Evolutionary conservation across 2,113 vertebrate genomes (phyloP).

Genomic region (Promerops cafer): DNA sequence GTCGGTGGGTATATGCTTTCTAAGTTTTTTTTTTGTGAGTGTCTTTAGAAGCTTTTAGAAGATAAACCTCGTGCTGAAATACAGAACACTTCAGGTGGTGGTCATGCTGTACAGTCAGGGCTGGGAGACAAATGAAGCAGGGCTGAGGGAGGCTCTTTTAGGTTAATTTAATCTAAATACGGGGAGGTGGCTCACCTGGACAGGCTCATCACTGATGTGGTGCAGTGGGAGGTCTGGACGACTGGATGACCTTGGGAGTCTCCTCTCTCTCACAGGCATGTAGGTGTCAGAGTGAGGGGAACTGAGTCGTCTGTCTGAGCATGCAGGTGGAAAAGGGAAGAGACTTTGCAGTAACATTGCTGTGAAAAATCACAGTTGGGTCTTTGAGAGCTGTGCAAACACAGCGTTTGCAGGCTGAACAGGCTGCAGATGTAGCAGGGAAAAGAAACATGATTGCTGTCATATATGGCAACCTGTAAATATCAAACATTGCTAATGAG

Average conservation of each 20-base stretch:
- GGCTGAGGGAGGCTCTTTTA: not conserved
- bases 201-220: not conserved
- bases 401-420: not conserved
- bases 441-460: not conserved
- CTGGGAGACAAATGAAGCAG: not conserved
- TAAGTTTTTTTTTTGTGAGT: not conserved
- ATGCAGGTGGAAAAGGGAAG: not conserved
- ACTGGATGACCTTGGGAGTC: conserved; percentile 7
- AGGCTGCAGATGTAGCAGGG: not conserved
- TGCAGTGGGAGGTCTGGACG: not conserved
- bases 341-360: not conserved
- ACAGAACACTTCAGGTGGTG: not conserved
- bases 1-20: not conserved
- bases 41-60: not conserved
- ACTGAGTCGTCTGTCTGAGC: not conserved
- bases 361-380: not conserved
- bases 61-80: not conserved
- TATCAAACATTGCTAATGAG: not conserved
- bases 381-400: not conserved
- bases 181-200: not conserved
- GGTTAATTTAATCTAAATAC: not conserved
- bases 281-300: not conserved
- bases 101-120: not conserved
- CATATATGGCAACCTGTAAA: conserved; percentile 16
- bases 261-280: not conserved